phyloP scores from a whole-genome alignment of 2,113 vertebrate species.

The Psilopogon haemacephalus region DNA sequence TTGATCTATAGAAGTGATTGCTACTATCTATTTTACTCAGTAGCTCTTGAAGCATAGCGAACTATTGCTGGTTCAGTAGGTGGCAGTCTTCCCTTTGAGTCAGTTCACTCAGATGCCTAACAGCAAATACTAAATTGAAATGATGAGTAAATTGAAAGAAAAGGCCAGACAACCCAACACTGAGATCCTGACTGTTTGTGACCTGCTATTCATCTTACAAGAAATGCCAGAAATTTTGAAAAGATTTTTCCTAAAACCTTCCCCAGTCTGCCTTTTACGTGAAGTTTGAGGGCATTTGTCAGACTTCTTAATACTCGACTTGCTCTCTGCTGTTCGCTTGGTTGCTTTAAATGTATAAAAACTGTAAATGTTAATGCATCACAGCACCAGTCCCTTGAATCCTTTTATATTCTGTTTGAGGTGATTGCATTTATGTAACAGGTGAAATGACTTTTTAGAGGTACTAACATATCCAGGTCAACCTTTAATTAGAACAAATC shows the following conservation, averaged over 20 bases:
- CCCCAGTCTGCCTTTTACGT: background rate
- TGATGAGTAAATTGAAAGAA: background rate
- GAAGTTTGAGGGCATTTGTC: background rate
- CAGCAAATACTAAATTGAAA: background rate
- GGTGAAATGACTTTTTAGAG: background rate
- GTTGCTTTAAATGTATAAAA: background rate
- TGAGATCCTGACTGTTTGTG: background rate
- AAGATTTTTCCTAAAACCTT: background rate
- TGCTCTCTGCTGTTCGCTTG: background rate
- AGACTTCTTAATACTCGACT: background rate
- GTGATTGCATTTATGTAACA: background rate
- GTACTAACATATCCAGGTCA: background rate
- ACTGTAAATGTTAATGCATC: background rate
- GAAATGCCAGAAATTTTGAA: background rate
- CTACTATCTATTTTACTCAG: background rate
- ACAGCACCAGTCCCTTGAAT: background rate
- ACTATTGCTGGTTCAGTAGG: slow-evolving; percentile 64
- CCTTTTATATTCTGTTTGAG: background rate
- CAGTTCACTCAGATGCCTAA: background rate
- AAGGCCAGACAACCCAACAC: background rate
- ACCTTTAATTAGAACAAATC: background rate
- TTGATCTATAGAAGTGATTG: background rate
- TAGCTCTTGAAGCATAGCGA: background rate
- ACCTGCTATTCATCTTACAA: background rate
- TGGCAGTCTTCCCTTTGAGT: slow-evolving; percentile 73